Base-by-base conservation (phyloP, 2,113 vertebrate species). In the Gavia stellata region DNA sequence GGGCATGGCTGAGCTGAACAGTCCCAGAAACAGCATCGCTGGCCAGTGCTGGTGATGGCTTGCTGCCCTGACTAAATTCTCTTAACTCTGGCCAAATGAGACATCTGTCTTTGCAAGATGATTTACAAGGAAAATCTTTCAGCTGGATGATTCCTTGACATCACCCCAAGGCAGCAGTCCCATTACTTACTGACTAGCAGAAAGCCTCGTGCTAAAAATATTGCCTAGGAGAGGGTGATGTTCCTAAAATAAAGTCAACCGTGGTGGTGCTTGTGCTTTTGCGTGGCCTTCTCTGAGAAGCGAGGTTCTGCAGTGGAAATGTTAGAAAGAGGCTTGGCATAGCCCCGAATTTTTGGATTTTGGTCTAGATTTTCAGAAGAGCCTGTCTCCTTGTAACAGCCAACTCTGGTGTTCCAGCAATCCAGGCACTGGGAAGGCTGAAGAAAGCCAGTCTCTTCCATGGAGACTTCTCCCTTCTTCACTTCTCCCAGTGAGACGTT, bases 121-220 rank as follows among this genome's bases (percentile, higher is more conserved):
- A 66, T 89, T 91, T 87, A 56, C n/a, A 59, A 91, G 58, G 91
- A 42, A 85, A 61, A 53, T 82, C 61, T 87, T 94, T 82, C 42
- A 36, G 44, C 62, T 71, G 53, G 53, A n/a, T 78, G 58, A 55
- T 85, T 85, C 92, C 66, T 94, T 88, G 89, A 81, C 45, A 83
- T 72, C 56, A 50, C 53, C 83, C 50, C 58, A 58, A 91, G 70
- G 49, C 56, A 66, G 66, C 8, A 0, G 20, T 84, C 45, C 38
- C 8, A 1, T 65, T 85, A 45, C 62, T 85, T 49, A n/a, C 52
- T 2, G 33, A 9, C 24, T 44, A 74, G 83, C 65, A 71, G 47
- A 79, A 87, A 93, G 24, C 17, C 42, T 72, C 50, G 9, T 71
- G 77, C 78, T 91, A 80, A 85, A 95, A 68, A 50, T 62, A 38